A percentile compares a stretch with the other conserved stretches of the same genome.
These are phyloP conservation scores for Drosophila suboccidentalis DNA, from an alignment of 2,888 invertebrate species.

Conservation along the genomic window DNA sequence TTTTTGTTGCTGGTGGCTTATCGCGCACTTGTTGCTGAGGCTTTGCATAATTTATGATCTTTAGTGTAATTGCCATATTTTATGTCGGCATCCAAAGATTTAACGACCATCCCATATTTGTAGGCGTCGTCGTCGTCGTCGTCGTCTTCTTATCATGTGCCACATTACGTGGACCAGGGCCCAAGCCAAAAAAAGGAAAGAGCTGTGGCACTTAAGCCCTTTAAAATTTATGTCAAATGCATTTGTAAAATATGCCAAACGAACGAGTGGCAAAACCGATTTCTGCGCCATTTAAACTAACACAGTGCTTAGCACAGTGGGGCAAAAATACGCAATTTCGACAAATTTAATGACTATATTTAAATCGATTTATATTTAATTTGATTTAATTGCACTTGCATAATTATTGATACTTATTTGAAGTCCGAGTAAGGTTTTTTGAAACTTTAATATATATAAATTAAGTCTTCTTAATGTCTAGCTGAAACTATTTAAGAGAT, in stretches of 20 bases:
- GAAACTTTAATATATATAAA: too few relatives aligned
- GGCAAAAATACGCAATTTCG: background rate
- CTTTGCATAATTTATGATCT: conserved; percentile 77
- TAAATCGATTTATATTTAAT: too few relatives aligned
- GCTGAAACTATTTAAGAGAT: too few relatives aligned
- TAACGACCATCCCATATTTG: conserved; percentile 42
- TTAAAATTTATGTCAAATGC: conserved; percentile 81
- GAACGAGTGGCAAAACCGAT: conserved; percentile 77
- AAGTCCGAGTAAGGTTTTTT: too few relatives aligned
- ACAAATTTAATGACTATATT: background rate
- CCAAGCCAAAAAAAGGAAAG: conserved; percentile 12
- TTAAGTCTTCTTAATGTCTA: too few relatives aligned
- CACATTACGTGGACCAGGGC: conserved; percentile 47
- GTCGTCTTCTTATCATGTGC: conserved; percentile 59
- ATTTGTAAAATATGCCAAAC: conserved; percentile 81
- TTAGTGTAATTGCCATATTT: conserved; percentile 73
- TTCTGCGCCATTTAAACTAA: conserved; percentile 71
- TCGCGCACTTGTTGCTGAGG: conserved; percentile 68
- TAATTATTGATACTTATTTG: too few relatives aligned
- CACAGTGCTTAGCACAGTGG: conserved; percentile 57
- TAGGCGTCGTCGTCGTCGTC: conserved; percentile 43
- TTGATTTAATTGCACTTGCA: too few relatives aligned
- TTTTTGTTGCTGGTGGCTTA: conserved; percentile 45
- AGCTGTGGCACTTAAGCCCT: conserved; percentile 65
- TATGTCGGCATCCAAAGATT: conserved; percentile 67